Evolutionary conservation across 2,113 vertebrate genomes (phyloP).

Genomic region (Uria aalge): DNA sequence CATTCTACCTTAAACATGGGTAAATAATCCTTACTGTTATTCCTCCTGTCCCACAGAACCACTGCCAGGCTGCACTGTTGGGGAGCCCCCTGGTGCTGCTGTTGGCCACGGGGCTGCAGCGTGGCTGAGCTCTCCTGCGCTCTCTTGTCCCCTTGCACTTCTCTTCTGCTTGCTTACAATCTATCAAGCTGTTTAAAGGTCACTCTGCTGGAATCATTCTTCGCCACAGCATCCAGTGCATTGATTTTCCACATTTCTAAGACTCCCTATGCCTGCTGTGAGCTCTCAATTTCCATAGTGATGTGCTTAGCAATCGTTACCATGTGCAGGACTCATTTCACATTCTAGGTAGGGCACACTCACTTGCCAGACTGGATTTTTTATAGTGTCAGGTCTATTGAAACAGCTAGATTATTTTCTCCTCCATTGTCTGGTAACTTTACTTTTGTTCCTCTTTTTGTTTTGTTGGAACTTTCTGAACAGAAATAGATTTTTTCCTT

Average conservation of each 20-base stretch:
- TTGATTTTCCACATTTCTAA: background rate
- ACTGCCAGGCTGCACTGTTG: background rate
- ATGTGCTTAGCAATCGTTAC: background rate
- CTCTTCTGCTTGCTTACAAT: background rate
- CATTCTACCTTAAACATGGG: background rate
- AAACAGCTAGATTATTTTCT: background rate
- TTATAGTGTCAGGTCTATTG: background rate
- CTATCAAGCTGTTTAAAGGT: background rate
- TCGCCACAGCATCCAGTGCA: background rate
- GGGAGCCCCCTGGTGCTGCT: fast-evolving
- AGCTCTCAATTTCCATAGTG: background rate
- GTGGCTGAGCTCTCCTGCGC: background rate
- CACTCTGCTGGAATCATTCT: background rate
- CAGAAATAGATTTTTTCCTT: background rate
- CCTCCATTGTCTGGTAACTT: background rate
- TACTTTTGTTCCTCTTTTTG: background rate
- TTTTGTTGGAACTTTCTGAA: background rate
- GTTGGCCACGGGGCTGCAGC: background rate
- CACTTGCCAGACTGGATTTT: background rate
- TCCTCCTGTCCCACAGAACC: background rate
- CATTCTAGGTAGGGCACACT: background rate
- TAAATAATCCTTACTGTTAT: too few species aligned
- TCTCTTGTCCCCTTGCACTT: background rate
- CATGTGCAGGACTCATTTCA: background rate
- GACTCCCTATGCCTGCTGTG: background rate